These are phyloP conservation scores for Vimba vimba DNA, from an alignment of 2,113 vertebrate species.

Conservation along the genomic window DNA sequence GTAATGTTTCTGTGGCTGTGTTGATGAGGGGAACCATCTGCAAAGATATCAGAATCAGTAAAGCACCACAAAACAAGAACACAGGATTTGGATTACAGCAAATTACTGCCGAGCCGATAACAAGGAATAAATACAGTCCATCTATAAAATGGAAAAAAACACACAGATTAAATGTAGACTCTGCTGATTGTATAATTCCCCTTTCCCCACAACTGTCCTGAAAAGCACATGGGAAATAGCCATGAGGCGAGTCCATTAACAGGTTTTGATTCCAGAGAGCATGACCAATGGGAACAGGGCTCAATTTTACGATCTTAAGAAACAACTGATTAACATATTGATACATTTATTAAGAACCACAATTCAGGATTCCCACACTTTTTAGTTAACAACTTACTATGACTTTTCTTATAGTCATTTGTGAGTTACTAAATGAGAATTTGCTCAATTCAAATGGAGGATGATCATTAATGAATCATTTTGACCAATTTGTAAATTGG, in stretches of 20 bases:
- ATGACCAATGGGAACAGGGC: not conserved
- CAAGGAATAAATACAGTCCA: not conserved
- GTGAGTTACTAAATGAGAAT: not conserved
- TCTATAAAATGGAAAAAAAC: no score
- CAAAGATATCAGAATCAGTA: conserved; percentile 39
- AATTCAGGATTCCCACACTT: not conserved
- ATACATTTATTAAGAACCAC: not conserved
- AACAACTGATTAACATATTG: not conserved
- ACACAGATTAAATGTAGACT: not conserved
- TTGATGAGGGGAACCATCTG: conserved; percentile 92
- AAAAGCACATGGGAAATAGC: not conserved
- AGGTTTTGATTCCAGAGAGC: not conserved
- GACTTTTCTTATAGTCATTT: not conserved
- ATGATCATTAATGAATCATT: not conserved
- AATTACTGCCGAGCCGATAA: not conserved
- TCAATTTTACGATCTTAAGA: not conserved
- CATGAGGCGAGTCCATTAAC: not conserved
- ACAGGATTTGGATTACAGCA: not conserved
- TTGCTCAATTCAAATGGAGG: not conserved
- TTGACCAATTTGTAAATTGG: not conserved
- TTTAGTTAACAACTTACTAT: not conserved
- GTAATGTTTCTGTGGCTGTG: conserved; percentile 80
- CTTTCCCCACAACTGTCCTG: not conserved
- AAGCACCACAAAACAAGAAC: not conserved
- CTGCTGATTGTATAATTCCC: not conserved